Evolutionary conservation across 2,888 invertebrate species (phyloP), one percentile per base, ranked within the genome.

Genomic region (Creontiades dilutus): DNA sequence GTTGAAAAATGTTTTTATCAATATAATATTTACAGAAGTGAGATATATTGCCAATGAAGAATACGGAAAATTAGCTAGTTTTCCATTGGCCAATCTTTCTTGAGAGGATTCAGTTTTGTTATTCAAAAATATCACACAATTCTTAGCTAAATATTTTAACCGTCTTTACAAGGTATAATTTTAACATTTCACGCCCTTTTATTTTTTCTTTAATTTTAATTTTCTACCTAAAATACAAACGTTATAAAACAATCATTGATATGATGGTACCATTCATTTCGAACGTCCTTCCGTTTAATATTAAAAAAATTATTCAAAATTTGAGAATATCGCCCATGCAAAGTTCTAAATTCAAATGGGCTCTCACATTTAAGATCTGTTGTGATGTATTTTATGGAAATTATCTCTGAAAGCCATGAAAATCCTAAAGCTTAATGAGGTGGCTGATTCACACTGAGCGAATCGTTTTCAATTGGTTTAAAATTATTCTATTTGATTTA

Each of bases 91-190:
- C 37, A 85, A 61, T 61, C 61, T 23, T 68, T 55, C 86, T 86
- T 86, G 86, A 86, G 86, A 86, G 86, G 86, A 86, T 86, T 86
- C 86, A 75, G 28, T 47, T 23, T 37, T 27, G 16, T 19, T 28
- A 68, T 75, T 76, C 19, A 75, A 75, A 86, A 86, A 86, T 86
- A 86, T 86, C 86, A 75, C 86, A 75, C 86, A 55, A 86, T 47
- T 68, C 86, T 86, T 86, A 86, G 75, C 76, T 86, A 86, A 86
- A 86, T 86, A 86, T 61, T 85, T 52, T 82, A 47, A 47, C 80
- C 46, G 46, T 48, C 9, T 47, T 19, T 52, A 19, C 52, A 46
- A 52, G 0, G 82, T 82, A 13, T 23, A 19, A 37, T 37, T 37
- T 37, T 52, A 52, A 7, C 16, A 16, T 52, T 52, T 52, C 61